Percentiles rank a stretch among this genome's conserved stretches.
phyloP scores from a whole-genome alignment of 1,140 invertebrate species.

The Ostrea edulis region DNA sequence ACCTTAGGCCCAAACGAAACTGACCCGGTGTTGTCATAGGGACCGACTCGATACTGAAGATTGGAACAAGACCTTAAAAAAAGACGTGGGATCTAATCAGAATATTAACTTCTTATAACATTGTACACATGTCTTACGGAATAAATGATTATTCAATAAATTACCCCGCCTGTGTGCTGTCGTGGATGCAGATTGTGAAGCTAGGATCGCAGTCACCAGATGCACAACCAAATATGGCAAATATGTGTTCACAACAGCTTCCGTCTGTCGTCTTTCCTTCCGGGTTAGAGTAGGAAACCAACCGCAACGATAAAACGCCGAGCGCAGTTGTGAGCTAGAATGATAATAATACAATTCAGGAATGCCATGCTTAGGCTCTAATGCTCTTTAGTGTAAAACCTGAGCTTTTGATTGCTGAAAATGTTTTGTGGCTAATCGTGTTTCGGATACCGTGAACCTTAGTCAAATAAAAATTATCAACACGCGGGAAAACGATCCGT shows the following conservation, averaged over 20 bases:
- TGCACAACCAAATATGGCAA: neutral
- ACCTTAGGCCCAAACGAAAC: neutral
- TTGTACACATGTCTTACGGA: neutral
- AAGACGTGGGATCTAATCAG: neutral
- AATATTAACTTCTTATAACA: neutral
- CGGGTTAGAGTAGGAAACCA: neutral
- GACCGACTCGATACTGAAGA: neutral
- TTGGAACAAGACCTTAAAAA: neutral
- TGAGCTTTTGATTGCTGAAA: too few relatives aligned
- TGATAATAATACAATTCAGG: neutral
- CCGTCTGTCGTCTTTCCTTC: constrained; percentile 3
- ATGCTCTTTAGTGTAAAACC: neutral
- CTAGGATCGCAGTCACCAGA: neutral
- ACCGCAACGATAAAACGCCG: neutral
- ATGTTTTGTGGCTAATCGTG: too few relatives aligned
- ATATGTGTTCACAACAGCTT: neutral
- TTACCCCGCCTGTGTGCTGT: neutral
- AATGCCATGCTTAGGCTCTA: neutral
- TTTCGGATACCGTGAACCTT: neutral
- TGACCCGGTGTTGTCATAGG: neutral
- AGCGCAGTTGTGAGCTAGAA: neutral
- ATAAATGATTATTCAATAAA: neutral
- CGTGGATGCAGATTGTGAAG: neutral
- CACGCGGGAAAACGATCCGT: neutral
- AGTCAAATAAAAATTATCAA: neutral